Evolutionary conservation across 2,888 invertebrate species (phyloP).

Genomic region (Bedellia somnulentella): DNA sequence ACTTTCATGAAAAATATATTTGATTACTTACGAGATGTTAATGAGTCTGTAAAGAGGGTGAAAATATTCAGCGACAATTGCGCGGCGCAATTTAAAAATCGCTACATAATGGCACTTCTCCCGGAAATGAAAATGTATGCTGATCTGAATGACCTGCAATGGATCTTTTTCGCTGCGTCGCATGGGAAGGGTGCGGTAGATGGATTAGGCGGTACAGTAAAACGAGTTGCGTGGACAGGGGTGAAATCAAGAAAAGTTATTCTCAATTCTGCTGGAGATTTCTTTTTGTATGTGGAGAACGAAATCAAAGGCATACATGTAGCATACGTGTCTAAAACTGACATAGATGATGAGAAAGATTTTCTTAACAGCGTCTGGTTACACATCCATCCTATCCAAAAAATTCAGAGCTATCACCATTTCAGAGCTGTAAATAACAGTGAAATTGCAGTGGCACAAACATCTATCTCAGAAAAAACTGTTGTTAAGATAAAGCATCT

Average conservation of each 20-base stretch:
- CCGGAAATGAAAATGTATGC: conserved; percentile 1
- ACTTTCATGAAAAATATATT: conserved; percentile 6
- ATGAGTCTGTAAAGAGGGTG: conserved; percentile 1
- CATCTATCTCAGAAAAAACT: background rate
- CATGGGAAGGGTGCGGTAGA: conserved; percentile 7
- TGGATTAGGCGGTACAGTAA: conserved; percentile 4
- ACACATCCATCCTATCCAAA: background rate
- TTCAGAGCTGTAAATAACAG: background rate
- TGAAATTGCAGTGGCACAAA: conserved; percentile 1
- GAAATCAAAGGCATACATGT: background rate
- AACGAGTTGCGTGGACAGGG: conserved; percentile 3
- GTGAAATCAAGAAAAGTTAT: conserved; percentile 3
- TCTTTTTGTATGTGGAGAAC: background rate
- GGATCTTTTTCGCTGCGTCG: conserved; percentile 6
- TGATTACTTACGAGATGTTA: conserved; percentile 5
- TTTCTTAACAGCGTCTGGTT: background rate
- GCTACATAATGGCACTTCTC: conserved; percentile 3
- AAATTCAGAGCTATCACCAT: background rate
- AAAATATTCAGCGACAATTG: conserved; percentile 7
- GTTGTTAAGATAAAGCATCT: background rate
- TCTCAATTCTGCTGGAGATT: conserved; percentile 2
- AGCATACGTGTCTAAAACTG: background rate
- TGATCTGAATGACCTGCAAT: conserved; percentile 3
- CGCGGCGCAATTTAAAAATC: conserved; percentile 6
- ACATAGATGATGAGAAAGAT: background rate